Evolutionary conservation across 37 sponge, comb jelly and placozoan genomes (phyloP), one percentile per base, ranked within the genome.

Genomic region (Oopsacas minuta): DNA sequence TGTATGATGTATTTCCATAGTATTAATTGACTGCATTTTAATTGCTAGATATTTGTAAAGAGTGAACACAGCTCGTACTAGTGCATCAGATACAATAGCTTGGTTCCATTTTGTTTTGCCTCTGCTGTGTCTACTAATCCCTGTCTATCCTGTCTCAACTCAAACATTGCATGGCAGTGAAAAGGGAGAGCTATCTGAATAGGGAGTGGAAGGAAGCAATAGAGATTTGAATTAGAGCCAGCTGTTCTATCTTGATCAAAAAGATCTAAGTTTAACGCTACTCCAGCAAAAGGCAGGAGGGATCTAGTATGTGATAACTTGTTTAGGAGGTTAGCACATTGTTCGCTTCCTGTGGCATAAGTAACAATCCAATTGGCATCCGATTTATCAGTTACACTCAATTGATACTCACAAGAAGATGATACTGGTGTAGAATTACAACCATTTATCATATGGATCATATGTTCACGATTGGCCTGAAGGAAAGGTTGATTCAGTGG

Each of bases 91-190:
- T 25, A 61, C 75, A 7, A 61, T 3, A 10, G 28, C 75, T 12
- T 12, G 22, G 75, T 61, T 61, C 75, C 75, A 61, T n/a, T 61
- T 34, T 32, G 75, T 61, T n/a, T 61, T 5, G 75, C 30, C 28
- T 61, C 75, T 61, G 30, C 75, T 3, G 75, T 25, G 30, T 61
- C 75, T 32, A 61, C 75, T n/a, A 61, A 34, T 3, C 75, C 75
- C 75, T 61, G 75, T 3, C 75, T 3, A 3, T 61, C 75, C 22
- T 3, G 22, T n/a, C 75, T 61, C 75, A 61, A 34, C 75, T 61
- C 75, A 61, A 61, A 61, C 75, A 61, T 61, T 32, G 75, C 75
- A 12, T 61, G 75, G 75, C 75, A 61, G 22, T 61, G 75, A 34
- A 61, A 61, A 3, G 75, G 75, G 75, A 61, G 30, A 61, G 28